These are phyloP conservation scores for Eremobia ochroleuca DNA, from an alignment of 2,888 invertebrate genomes.

Conservation along the genomic window DNA sequence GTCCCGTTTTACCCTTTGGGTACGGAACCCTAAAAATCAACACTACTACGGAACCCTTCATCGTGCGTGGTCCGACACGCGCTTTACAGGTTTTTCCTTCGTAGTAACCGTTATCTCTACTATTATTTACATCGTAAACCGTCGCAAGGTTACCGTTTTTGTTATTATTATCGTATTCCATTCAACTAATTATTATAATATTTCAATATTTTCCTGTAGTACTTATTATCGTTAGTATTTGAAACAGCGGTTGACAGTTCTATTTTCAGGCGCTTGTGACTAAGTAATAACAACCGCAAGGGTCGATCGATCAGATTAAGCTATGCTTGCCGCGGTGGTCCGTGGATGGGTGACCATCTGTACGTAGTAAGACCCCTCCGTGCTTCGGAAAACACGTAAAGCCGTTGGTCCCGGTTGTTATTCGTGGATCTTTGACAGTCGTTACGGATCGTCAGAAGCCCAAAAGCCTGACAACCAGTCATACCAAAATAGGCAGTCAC, in stretches of 20 bases:
- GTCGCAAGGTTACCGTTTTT: slow-evolving; percentile 40
- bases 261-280: slow-evolving; percentile 21
- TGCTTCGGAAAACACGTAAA: background rate
- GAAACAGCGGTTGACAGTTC: slow-evolving; percentile 48
- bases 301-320: background rate
- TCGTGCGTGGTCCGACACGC: background rate
- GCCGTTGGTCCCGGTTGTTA: background rate
- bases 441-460: background rate
- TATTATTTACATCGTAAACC: slow-evolving; percentile 23
- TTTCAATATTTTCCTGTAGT: slow-evolving; percentile 50
- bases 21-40: too few species aligned
- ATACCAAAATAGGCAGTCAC: background rate
- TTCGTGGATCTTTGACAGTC: background rate
- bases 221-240: slow-evolving; percentile 36
- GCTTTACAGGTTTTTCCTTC: slow-evolving; percentile 14
- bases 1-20: too few species aligned
- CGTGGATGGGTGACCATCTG: background rate
- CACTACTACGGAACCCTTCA: background rate
- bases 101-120: slow-evolving; percentile 34
- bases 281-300: background rate
- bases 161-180: slow-evolving; percentile 39
- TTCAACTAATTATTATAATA: slow-evolving; percentile 30
- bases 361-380: background rate
- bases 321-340: background rate
- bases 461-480: background rate